A percentile compares a stretch with the other conserved stretches of the same genome.
Evolutionary conservation across 2,113 vertebrate species (phyloP).

Genomic region (Elachura formosa): DNA sequence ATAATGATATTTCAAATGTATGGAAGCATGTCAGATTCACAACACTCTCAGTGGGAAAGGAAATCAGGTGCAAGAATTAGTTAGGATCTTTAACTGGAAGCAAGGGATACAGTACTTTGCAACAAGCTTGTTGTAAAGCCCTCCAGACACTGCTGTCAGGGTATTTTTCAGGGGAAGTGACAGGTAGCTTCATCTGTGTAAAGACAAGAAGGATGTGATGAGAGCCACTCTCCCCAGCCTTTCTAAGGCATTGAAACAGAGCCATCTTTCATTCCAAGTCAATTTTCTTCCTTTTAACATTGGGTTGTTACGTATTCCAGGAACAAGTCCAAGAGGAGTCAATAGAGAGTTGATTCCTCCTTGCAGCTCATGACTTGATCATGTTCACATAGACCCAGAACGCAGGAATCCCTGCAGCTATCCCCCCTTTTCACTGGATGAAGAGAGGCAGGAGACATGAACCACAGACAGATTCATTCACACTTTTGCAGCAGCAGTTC

Average conservation of each 20-base stretch:
- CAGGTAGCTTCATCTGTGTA: neutral
- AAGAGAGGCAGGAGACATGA: neutral
- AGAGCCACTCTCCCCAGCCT: neutral
- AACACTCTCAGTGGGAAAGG: neutral
- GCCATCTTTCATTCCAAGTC: neutral
- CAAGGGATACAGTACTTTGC: neutral
- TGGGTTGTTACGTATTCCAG: neutral
- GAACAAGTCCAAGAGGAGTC: neutral
- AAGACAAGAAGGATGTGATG: neutral
- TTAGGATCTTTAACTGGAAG: neutral
- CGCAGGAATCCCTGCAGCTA: neutral
- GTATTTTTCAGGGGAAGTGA: neutral
- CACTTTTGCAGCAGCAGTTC: neutral
- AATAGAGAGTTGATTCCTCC: neutral
- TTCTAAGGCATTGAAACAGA: neutral
- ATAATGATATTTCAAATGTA: neutral
- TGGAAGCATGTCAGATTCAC: neutral
- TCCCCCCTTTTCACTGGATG: neutral
- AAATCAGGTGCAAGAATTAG: neutral
- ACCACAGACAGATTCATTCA: neutral
- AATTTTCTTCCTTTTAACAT: neutral
- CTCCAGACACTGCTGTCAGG: neutral
- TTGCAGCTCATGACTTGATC: neutral
- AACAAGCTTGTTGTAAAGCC: neutral
- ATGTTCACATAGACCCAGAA: neutral